Conservation (phyloP, 2,888 invertebrate species). For the Agonum fuliginosum region DNA sequence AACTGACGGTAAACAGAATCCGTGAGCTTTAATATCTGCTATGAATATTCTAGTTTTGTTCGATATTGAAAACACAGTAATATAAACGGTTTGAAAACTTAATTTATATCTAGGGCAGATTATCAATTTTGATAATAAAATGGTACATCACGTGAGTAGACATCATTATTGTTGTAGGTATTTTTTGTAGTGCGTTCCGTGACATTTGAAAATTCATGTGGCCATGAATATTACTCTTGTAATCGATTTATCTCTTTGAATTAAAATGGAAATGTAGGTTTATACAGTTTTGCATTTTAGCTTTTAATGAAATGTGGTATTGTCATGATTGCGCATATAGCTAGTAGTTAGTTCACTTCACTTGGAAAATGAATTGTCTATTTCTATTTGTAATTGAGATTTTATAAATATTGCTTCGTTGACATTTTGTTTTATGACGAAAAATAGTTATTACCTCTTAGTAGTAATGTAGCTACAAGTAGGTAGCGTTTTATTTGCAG, state of each 20-base stretch:
- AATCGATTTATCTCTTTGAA: constrained; percentile 44
- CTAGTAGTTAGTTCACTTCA: neutral
- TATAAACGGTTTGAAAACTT: neutral
- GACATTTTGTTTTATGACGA: constrained; percentile 17
- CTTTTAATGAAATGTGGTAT: constrained; percentile 17
- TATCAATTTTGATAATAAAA: constrained; percentile 37
- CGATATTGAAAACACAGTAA: neutral
- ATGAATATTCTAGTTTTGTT: neutral
- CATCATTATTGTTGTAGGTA: constrained; percentile 30
- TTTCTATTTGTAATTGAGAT: neutral
- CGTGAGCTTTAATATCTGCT: too few species aligned
- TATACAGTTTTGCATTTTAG: constrained; percentile 18
- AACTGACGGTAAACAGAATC: too few species aligned
- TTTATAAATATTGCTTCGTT: constrained; percentile 3
- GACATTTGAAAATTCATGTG: constrained; percentile 47
- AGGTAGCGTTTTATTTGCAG: constrained; percentile 16
- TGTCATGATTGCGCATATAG: neutral
- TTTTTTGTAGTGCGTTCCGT: constrained; percentile 47
- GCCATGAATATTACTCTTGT: constrained; percentile 43
- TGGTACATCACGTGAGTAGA: constrained; percentile 44
- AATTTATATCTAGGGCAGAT: constrained; percentile 24
- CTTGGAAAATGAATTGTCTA: constrained; percentile 15
- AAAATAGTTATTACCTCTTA: neutral
- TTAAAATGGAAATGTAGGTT: constrained; percentile 11
- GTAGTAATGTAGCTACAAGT: neutral